Conservation (phyloP, 2,888 invertebrate species). For the Drosophila differens region DNA sequence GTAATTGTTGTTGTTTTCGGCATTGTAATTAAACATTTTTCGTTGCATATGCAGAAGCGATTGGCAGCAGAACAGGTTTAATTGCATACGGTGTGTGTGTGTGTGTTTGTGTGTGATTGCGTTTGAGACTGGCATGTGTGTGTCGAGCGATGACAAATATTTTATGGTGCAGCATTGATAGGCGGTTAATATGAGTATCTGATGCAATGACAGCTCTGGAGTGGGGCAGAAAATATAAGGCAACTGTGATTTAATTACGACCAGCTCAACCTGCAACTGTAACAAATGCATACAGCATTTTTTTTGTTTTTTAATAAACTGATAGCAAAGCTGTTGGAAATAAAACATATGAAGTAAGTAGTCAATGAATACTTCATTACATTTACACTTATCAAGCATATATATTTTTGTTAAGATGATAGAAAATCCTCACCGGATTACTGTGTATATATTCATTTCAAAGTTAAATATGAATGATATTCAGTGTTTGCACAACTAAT, state of each 20-base stretch:
- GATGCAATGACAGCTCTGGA: conserved; percentile 43
- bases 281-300: background rate
- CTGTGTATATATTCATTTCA: background rate
- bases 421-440: background rate
- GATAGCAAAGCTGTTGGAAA: background rate
- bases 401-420: background rate
- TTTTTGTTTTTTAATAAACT: background rate
- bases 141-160: conserved; percentile 51
- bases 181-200: conserved; percentile 50
- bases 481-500: background rate
- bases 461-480: background rate
- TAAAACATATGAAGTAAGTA: too few relatives aligned
- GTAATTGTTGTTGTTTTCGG: conserved; percentile 53
- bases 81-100: conserved; percentile 45
- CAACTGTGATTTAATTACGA: conserved; percentile 28
- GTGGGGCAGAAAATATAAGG: conserved; percentile 12
- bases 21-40: conserved; percentile 77
- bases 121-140: conserved; percentile 6
- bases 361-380: background rate
- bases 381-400: background rate
- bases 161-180: conserved; percentile 62
- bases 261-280: conserved; percentile 2
- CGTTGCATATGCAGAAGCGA: conserved; percentile 65
- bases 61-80: conserved; percentile 59
- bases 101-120: conserved; percentile 18